phyloP scores from a whole-genome alignment of 2,113 vertebrate genomes.

The Ardeotis arabs region DNA sequence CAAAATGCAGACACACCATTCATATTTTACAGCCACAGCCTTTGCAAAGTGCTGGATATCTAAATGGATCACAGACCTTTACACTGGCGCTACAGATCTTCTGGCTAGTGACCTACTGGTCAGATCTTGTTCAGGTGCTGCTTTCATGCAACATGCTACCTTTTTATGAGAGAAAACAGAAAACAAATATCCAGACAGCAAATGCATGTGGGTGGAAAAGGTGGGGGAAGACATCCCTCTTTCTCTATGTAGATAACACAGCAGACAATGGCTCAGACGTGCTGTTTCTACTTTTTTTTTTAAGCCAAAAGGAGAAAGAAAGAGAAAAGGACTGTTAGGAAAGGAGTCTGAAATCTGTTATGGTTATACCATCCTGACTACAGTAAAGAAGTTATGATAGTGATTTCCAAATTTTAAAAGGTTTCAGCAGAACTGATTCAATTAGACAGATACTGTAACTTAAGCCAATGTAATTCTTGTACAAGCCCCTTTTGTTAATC shows the following conservation, averaged over 20 bases:
- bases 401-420: neutral
- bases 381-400: neutral
- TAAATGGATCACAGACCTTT: neutral
- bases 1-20: neutral
- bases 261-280: neutral
- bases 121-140: neutral
- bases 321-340: neutral
- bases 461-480: neutral
- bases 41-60: neutral
- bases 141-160: neutral
- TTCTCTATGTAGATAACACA: neutral
- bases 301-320: neutral
- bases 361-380: neutral
- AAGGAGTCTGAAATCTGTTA: neutral
- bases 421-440: neutral
- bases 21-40: neutral
- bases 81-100: neutral
- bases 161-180: neutral
- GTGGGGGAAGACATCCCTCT: neutral
- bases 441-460: neutral
- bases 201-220: neutral
- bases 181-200: neutral
- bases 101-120: neutral
- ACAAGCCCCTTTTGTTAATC: neutral
- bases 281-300: neutral